A percentile compares a stretch with the other conserved stretches of the same genome.
phyloP scores from a whole-genome alignment of 2,888 invertebrate species.

The Melanotus villosus region DNA sequence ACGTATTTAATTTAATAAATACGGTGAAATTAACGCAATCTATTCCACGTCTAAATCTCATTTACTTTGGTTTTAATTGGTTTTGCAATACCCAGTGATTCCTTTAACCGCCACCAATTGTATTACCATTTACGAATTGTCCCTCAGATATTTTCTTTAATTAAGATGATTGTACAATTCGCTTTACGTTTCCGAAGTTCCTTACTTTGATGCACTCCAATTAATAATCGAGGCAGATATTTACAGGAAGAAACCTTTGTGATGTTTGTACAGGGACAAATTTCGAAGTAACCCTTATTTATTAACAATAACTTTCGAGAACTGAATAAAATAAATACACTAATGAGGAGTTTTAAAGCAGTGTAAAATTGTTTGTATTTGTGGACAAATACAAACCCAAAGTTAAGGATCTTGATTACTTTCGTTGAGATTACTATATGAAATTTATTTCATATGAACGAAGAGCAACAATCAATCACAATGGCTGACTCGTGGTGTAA shows the following conservation, averaged over 20 bases:
- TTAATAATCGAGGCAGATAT: not conserved
- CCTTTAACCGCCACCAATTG: conserved; percentile 24
- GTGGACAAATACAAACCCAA: too few species aligned
- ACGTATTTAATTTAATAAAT: conserved; percentile 41
- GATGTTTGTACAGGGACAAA: too few species aligned
- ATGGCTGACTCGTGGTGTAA: too few species aligned
- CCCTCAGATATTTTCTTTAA: conserved; percentile 11
- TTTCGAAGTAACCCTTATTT: too few species aligned
- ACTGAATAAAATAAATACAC: too few species aligned
- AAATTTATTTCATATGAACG: too few species aligned
- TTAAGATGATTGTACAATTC: conserved; percentile 1
- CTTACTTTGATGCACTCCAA: not conserved
- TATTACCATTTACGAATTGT: conserved; percentile 13
- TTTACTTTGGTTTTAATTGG: conserved; percentile 36
- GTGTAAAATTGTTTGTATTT: too few species aligned
- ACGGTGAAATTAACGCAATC: conserved; percentile 39
- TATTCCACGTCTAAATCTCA: conserved; percentile 34
- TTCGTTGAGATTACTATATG: too few species aligned
- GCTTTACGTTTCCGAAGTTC: not conserved
- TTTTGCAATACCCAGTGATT: conserved; percentile 30
- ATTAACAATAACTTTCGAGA: too few species aligned
- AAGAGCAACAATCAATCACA: too few species aligned
- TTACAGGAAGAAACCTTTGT: not conserved
- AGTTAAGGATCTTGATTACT: too few species aligned
- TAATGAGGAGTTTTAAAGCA: too few species aligned